A percentile compares a stretch with the other conserved stretches of the same genome.
phyloP scores from a whole-genome alignment of 2,113 vertebrate genomes.

The Poicephalus gulielmi region DNA sequence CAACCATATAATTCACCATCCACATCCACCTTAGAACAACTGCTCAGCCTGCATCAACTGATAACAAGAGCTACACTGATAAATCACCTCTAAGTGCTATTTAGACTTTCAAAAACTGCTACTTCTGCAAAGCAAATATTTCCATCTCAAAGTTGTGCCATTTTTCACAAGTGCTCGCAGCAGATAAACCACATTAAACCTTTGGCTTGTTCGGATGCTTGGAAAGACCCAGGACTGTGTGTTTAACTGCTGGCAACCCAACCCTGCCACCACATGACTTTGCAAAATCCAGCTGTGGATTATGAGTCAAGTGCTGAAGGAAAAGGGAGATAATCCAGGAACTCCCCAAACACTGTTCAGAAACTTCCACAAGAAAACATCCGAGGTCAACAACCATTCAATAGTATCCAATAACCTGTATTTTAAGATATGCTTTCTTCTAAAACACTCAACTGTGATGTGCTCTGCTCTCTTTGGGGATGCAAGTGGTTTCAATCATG shows the following conservation, averaged over 20 bases:
- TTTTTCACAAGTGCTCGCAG: neutral
- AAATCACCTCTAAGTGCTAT: neutral
- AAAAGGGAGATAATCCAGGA: neutral
- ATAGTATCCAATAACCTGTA: neutral
- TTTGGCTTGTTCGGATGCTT: neutral
- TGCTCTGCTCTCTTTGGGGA: neutral
- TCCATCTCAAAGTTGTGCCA: neutral
- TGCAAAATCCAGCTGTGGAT: constrained; percentile 7
- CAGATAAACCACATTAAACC: neutral
- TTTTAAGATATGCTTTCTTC: neutral
- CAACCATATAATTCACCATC: constrained; percentile 3
- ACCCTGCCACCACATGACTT: neutral
- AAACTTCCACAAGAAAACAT: neutral
- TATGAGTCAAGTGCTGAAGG: neutral
- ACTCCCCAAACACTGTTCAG: neutral
- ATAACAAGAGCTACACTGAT: neutral
- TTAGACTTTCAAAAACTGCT: neutral
- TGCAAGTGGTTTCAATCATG: neutral
- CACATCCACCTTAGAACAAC: neutral
- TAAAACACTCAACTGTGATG: rapidly evolving
- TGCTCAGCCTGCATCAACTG: neutral
- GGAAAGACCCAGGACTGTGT: neutral
- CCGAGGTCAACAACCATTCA: neutral
- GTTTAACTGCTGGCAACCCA: neutral
- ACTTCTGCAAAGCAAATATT: constrained; percentile 20